Evolutionary conservation across 1,140 invertebrate species (phyloP), one percentile per base, ranked within the genome.

Genomic region (Drosophila ironensis): DNA sequence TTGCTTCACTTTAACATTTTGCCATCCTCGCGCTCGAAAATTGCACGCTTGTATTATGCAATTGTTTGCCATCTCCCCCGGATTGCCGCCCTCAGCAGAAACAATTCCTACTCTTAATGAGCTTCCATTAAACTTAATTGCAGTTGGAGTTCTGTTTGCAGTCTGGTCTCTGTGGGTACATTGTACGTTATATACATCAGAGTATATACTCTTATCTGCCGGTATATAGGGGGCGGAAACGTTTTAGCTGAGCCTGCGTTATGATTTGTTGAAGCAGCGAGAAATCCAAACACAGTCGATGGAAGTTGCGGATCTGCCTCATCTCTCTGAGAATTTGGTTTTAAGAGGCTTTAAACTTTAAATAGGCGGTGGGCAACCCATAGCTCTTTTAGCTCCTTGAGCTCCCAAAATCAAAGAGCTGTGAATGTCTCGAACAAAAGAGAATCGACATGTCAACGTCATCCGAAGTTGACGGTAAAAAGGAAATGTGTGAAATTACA

Each of bases 71-170:
- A 60, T 54, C 40, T 52, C 52, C 11, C 51, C 22, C 35, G 48
- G 35, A 8, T 28, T n/a, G n/a, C 42, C 46, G 25, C 19, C 42
- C 20, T 7, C 25, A 16, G 35, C 42, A 28, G 41, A 56, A 59
- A 72, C 73, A 82, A 78, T 78, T 84, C 59, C 56, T 69, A 56
- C 72, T 54, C 84, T 73, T 86, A 86, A 86, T 86, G 78, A 86
- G 76, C 67, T 82, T 76, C 82, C 81, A 86, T 86, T 87, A 82
- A 86, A 87, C 67, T 86, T 86, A 86, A 86, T 86, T 86, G 82
- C 81, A 87, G 72, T 70, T 77, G 78, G 22, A 82, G 71, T 54
- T 78, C 63, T 77, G 73, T 75, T 74, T 73, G 47, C 54, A 14
- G 33, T 47, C 68, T 40, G 56, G 8, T 14, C 41, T 38, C 11